Evolutionary conservation across 1,140 invertebrate species (phyloP).

Genomic region (Habropoda laboriosa): DNA sequence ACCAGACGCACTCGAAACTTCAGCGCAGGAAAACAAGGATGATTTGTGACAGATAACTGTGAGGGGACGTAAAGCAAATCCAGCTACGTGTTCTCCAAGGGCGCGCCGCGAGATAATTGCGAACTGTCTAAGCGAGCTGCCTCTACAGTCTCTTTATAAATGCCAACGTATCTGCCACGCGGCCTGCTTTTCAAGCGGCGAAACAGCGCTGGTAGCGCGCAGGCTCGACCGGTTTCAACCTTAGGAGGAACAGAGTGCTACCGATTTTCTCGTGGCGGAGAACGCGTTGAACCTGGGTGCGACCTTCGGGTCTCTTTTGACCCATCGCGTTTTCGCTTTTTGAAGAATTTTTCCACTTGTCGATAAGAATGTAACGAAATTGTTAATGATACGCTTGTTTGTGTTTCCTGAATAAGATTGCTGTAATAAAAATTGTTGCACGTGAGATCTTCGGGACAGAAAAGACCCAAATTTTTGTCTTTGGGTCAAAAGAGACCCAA

Average conservation of each 20-base stretch:
- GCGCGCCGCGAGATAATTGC: constrained; percentile 34
- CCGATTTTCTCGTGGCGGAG: no score
- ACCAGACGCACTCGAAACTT: neutral
- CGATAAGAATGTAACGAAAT: no score
- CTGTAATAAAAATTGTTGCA: no score
- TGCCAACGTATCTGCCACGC: neutral
- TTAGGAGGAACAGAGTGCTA: no score
- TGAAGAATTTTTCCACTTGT: no score
- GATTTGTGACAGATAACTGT: neutral
- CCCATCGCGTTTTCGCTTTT: no score
- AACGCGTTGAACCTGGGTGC: no score
- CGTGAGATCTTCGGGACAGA: no score
- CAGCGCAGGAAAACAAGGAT: neutral
- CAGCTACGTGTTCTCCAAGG: neutral
- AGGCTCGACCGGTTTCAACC: neutral
- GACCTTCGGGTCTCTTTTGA: neutral
- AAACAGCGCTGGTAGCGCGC: neutral
- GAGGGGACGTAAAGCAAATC: neutral
- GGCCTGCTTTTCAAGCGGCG: constrained; percentile 7
- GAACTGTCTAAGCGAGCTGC: constrained; percentile 35
- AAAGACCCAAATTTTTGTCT: no score
- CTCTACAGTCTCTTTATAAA: constrained; percentile 44
- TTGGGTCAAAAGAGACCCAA: no score
- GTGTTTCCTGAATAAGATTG: no score
- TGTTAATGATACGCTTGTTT: no score